These are phyloP conservation scores for Pelecanus crispus DNA, from an alignment of 2,113 vertebrate species.

Conservation along the genomic window DNA sequence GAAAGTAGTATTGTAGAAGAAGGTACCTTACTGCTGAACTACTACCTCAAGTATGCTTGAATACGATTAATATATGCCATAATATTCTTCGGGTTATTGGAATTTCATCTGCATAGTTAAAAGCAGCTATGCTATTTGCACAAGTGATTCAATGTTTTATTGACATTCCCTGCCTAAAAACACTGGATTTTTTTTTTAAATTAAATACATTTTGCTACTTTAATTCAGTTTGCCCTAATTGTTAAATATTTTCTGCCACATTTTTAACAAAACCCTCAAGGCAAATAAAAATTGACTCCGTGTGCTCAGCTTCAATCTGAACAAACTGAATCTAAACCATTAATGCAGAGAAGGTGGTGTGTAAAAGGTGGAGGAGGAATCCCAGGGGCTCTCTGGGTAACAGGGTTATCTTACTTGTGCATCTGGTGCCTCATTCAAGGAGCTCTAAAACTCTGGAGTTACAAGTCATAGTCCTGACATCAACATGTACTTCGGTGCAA, in stretches of 20 bases:
- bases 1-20: background rate
- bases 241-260: background rate
- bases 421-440: slow-evolving; percentile 6
- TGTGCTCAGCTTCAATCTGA: background rate
- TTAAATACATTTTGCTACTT: slow-evolving; percentile 25
- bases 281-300: slow-evolving; percentile 37
- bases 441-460: background rate
- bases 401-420: slow-evolving; percentile 7
- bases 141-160: background rate
- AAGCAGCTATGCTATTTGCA: background rate
- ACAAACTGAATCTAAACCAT: slow-evolving; percentile 35
- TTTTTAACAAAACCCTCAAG: background rate
- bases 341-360: background rate
- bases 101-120: background rate
- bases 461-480: background rate
- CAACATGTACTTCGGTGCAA: background rate
- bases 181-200: background rate
- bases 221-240: slow-evolving; percentile 19
- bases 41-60: background rate
- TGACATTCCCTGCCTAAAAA: background rate
- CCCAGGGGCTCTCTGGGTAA: background rate
- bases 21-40: background rate
- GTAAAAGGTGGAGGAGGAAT: background rate
- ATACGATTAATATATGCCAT: background rate
- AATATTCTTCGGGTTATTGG: background rate